Evolutionary conservation across 2,888 invertebrate genomes (phyloP).

Genomic region (Rotaria sp.): DNA sequence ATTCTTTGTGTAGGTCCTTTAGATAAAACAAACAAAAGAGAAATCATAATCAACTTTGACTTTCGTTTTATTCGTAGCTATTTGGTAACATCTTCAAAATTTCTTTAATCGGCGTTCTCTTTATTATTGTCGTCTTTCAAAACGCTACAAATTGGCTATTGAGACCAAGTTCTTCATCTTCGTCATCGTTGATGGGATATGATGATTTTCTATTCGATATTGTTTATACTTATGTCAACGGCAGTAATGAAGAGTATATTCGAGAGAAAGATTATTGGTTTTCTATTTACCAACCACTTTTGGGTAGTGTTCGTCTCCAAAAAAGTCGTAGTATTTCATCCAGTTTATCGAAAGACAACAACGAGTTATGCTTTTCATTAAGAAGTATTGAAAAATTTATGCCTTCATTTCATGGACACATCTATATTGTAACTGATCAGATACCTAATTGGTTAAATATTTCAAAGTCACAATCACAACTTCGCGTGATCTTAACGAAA

Average conservation of each 20-base stretch:
- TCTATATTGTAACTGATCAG: background rate
- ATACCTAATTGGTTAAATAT: background rate
- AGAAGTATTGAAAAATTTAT: background rate
- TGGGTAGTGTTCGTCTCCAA: background rate
- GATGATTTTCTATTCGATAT: background rate
- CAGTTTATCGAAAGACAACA: background rate
- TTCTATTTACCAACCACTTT: background rate
- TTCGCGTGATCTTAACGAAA: background rate
- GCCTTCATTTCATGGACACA: background rate
- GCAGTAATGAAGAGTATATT: background rate
- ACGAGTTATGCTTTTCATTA: background rate
- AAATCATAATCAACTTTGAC: too few relatives aligned
- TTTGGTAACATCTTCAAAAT: background rate
- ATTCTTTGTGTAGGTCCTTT: too few relatives aligned
- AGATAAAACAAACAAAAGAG: too few relatives aligned
- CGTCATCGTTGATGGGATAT: background rate
- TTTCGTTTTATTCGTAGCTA: background rate
- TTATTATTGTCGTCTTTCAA: background rate
- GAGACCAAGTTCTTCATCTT: background rate
- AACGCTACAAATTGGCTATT: background rate
- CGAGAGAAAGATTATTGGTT: background rate
- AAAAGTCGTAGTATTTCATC: background rate
- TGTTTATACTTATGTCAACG: background rate
- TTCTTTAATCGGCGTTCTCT: background rate
- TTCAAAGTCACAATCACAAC: background rate